Evolutionary conservation across 1,140 invertebrate genomes (phyloP).

Genomic region (Saccostrea glomerata): DNA sequence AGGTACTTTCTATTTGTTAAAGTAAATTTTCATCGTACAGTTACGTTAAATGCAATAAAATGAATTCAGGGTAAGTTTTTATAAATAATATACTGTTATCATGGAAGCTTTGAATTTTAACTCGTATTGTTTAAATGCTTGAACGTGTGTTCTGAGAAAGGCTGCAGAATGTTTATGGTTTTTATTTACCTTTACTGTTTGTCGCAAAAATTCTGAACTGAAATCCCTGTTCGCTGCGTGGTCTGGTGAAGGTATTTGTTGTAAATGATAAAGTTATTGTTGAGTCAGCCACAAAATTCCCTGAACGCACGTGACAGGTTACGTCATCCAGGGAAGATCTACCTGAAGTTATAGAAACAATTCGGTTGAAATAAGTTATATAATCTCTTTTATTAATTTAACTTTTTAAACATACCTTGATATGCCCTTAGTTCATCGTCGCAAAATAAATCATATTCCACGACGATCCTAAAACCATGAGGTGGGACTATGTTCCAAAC

Average conservation of each 20-base stretch:
- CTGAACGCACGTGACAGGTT: not conserved
- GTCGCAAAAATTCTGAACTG: not conserved
- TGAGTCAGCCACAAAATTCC: not conserved
- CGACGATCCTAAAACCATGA: not conserved
- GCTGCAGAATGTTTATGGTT: not conserved
- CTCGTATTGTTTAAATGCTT: no score
- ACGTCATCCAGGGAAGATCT: not conserved
- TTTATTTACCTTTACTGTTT: not conserved
- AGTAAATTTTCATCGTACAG: no score
- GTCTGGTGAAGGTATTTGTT: not conserved
- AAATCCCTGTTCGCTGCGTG: not conserved
- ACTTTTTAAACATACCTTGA: not conserved
- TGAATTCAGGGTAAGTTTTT: no score
- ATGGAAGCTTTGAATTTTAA: no score
- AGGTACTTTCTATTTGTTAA: not conserved
- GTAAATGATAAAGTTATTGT: not conserved
- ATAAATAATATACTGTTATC: no score
- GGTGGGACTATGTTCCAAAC: conserved; percentile 10
- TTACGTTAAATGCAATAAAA: no score
- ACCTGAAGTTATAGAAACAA: not conserved
- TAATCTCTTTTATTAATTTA: no score
- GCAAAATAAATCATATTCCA: not conserved
- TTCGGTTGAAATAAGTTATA: not conserved
- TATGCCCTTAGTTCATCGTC: not conserved
- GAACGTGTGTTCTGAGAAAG: no score